Base-by-base conservation (phyloP, 2,888 invertebrate species). In the Torymus texanus region DNA sequence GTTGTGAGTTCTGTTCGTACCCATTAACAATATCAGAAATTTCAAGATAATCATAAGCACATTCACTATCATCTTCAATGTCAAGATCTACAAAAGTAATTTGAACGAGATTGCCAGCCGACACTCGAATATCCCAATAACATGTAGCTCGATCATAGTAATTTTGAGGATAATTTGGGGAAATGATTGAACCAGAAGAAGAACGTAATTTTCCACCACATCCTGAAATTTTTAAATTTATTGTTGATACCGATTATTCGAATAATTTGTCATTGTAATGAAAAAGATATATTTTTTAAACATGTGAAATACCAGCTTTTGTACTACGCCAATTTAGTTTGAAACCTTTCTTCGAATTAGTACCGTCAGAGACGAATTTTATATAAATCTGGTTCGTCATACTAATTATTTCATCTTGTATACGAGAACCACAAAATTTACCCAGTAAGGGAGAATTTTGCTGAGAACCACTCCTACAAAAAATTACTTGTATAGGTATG, bases 121-220 rank as follows among this genome's bases (percentile, higher is more conserved):
- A 94, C 0, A 94, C 94, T 2, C 92, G 91, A 82, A 98, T 94
- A 84, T 92, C 94, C 94, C 97, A 98, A 82, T 93, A 93, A 88
- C 98, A 98, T 87, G 95, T 94, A 0, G 95, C 92, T 83, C 93
- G 93, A 74, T 93, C 92, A 56, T 92, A 91, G 88, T 97, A 97
- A 0, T 92, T 90, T 83, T 93, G 92, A 0, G 98, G 98, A 91
- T 97, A 98, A 87, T 95, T 94, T 0, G 98, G 97, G 0, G 97
- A 97, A 12, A 94, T 92, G 83, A 98, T 94, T 1, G 94, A 92
- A 0, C 97, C 98, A 1, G 91, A 91, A 11, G 94, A 92, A 55
- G 94, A 91, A 0, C 92, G 93, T 61, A 98, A 85, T 16, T 91
- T 92, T 1, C 97, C 97, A 14, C 98, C 97, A 89, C 98, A 98